Percentiles rank a stretch among this genome's conserved stretches.
Evolutionary conservation across 2,888 invertebrate genomes (phyloP).

Genomic region (Petrophora chlorosata): DNA sequence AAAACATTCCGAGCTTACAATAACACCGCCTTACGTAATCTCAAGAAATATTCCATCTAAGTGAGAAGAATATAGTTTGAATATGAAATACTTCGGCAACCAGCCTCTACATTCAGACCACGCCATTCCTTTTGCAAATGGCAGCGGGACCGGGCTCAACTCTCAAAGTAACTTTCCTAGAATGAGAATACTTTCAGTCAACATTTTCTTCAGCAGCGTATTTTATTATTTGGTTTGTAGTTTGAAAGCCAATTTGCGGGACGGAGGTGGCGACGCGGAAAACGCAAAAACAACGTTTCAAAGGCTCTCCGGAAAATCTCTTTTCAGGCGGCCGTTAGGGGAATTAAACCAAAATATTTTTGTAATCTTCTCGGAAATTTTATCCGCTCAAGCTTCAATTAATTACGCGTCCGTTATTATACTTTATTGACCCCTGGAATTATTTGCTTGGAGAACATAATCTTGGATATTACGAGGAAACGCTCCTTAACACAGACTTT

Average conservation of each 20-base stretch:
- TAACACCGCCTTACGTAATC: no score
- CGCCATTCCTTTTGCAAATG: conserved; percentile 29
- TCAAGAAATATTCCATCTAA: conserved; percentile 11
- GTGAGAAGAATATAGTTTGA: conserved; percentile 7
- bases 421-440: conserved; percentile 11
- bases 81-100: conserved; percentile 13
- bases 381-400: conserved; percentile 27
- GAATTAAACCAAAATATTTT: conserved; percentile 47
- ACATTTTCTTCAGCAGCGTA: conserved; percentile 40
- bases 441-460: conserved; percentile 12
- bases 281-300: conserved; percentile 54
- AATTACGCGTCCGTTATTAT: conserved; percentile 14
- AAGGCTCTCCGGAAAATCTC: conserved; percentile 46
- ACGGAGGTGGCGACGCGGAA: conserved; percentile 41
- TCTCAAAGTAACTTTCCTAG: conserved; percentile 24
- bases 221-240: conserved; percentile 53
- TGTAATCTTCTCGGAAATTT: conserved; percentile 23
- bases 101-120: conserved; percentile 17
- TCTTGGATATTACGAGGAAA: conserved; percentile 9
- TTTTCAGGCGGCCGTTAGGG: conserved; percentile 50
- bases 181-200: conserved; percentile 30
- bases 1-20: no score
- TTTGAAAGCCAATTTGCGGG: conserved; percentile 58
- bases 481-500: conserved; percentile 4
- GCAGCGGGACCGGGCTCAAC: conserved; percentile 15